Evolutionary conservation across 2,888 invertebrate species (phyloP), one percentile per base, ranked within the genome.

Genomic region (Ctenicera cuprea): DNA sequence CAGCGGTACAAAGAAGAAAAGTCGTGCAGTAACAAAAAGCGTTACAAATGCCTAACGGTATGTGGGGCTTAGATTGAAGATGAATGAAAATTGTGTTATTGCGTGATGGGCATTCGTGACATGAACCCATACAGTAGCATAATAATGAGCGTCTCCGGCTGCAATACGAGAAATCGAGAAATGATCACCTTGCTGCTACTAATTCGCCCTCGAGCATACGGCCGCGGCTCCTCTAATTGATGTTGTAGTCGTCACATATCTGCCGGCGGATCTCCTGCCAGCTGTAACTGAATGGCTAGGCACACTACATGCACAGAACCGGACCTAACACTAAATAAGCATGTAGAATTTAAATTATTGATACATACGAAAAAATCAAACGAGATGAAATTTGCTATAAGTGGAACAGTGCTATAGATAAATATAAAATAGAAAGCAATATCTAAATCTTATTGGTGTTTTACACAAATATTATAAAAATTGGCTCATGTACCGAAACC

Each of bases 171-270:
- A 71, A 75, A 64, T 68, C 64, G 64, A 71, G 66, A 30, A 66
- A 66, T 59, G 69, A 69, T 68, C 73, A 69, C 63, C 78, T 76
- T 57, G 69, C 76, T 64, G 76, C 77, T 73, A 76, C 80, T 80
- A 80, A 81, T 81, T 81, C 79, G 78, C 77, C 76, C 76, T 69
- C 80, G 78, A 76, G 79, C 78, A 77, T 76, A 76, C 78, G 79
- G 80, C 77, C 79, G 81, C 79, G 81, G 78, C 77, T 79, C 76
- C 74, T 77, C 82, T 83, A 83, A 83, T 83, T 83, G 83, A 83
- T 81, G 82, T 80, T 80, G 82, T 83, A 82, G 82, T 83, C 82
- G 82, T 83, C 82, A 81, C 81, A 81, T 82, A 83, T 83, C 80
- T 78, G 77, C 74, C 78, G 77, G 77, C 78, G 75, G 76, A 76